Evolutionary conservation across 2,113 vertebrate species (phyloP), one percentile per base, ranked within the genome.

Genomic region (Danio rerio): DNA sequence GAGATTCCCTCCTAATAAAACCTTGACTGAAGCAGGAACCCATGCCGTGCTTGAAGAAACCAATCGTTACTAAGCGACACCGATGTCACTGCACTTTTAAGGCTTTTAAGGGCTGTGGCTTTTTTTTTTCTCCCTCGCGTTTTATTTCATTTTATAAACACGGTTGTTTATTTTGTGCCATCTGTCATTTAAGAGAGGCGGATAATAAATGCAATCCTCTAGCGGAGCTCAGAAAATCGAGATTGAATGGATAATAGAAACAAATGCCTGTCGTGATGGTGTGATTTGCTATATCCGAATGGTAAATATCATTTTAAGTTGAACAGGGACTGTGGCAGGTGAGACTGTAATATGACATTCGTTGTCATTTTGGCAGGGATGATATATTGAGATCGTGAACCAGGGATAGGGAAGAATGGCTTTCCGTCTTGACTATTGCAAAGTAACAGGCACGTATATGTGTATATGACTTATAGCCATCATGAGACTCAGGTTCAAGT

Each of bases 291-390:
- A 9, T 88, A 72, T 31, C 31, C 81, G 11, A 84, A 83, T 82
- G 76, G 87, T 84, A 83, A 59, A 82, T 86, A 84, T 89, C 55
- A 55, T 86, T 88, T 88, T 45, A 79, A 81, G 58, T 80, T 43
- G 81, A 63, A 77, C 81, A 78, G 56, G 21, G 20, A 68, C 16
- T 82, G 52, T 86, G 89, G 81, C 89, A 87, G 88, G 87, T 88
- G 80, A 86, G 83, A 83, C 84, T 63, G n/a, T 81, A 85, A 86
- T 56, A 59, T 88, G 89, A 90, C 88, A 86, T 56, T 61, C 81
- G 78, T 87, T 89, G 90, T 90, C 85, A 78, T 88, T 88, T 81
- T 55, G 73, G 69, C 86, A 80, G 89, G 87, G 71, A 89, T 90
- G 90, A 94, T 88, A 87, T 89, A 92, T 91, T 55, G 77, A 53